These are phyloP conservation scores for Dermochelys coriacea DNA, from an alignment of 2,797 vertebrate genomes.

Conservation along the genomic window DNA sequence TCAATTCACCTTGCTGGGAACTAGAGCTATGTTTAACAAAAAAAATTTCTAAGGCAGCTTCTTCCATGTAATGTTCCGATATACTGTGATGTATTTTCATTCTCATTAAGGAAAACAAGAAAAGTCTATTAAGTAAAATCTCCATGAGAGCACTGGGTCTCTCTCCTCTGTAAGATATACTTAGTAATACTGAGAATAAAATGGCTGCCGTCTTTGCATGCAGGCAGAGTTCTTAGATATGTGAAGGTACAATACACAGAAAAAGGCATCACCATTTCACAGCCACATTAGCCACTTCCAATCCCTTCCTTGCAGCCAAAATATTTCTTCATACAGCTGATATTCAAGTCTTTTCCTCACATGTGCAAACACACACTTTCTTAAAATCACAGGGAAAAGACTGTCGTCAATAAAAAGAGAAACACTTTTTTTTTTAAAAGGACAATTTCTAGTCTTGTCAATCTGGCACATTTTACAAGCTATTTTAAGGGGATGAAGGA, in stretches of 20 bases:
- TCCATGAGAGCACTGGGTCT: neutral
- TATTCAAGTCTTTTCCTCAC: neutral
- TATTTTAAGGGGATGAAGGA: neutral
- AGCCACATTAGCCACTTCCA: neutral
- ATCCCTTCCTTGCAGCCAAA: neutral
- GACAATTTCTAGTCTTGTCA: neutral
- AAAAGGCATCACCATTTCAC: neutral
- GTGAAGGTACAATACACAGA: neutral
- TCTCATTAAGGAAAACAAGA: neutral
- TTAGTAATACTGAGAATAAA: neutral
- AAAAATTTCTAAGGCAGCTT: neutral
- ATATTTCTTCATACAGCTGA: rapidly evolving
- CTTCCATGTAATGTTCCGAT: rapidly evolving
- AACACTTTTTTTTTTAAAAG: neutral
- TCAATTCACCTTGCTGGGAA: neutral
- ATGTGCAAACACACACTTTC: neutral
- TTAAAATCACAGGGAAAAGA: neutral
- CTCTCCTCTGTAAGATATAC: neutral
- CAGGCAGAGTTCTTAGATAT: neutral
- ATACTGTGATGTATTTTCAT: rapidly evolving
- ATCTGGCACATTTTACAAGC: neutral
- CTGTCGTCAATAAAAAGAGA: rapidly evolving
- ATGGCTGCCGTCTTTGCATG: neutral
- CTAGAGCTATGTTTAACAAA: neutral
- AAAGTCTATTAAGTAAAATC: neutral